Evolutionary conservation across 2,113 vertebrate genomes (phyloP).

Genomic region (Nymphicus hollandicus): DNA sequence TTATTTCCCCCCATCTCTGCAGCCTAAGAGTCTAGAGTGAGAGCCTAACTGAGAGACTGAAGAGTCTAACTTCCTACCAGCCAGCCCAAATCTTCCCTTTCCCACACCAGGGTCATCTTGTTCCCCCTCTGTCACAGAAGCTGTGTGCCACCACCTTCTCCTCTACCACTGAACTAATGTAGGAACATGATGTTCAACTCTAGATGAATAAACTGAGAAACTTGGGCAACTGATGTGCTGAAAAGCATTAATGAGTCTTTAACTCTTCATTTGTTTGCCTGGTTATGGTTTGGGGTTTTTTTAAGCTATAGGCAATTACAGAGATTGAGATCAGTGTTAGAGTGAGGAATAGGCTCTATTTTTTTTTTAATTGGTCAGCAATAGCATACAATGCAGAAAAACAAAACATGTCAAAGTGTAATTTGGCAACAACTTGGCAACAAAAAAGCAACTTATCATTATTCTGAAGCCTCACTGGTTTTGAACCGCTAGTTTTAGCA

Average conservation of each 20-base stretch:
- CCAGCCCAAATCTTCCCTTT: not conserved
- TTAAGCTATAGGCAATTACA: not conserved
- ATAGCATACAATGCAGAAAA: not conserved
- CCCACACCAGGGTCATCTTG: not conserved
- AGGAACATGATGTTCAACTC: not conserved
- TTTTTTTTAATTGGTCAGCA: not conserved
- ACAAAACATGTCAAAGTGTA: not conserved
- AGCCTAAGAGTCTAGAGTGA: too few species aligned
- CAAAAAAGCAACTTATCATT: not conserved
- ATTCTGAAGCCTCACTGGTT: not conserved
- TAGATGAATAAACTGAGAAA: not conserved
- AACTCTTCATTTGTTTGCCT: not conserved
- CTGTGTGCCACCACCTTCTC: not conserved
- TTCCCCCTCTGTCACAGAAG: not conserved
- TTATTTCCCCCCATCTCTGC: not conserved
- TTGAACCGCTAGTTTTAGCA: not conserved
- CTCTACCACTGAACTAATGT: not conserved
- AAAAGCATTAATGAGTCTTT: not conserved
- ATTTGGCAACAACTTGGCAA: not conserved
- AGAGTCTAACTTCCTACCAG: not conserved
- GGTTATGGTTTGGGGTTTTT: not conserved
- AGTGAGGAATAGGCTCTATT: not conserved
- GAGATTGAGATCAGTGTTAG: not conserved
- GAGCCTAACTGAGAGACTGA: too few species aligned
- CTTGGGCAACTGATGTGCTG: not conserved